phyloP scores from a whole-genome alignment of 2,113 vertebrate species.

The Gobio gobio region DNA sequence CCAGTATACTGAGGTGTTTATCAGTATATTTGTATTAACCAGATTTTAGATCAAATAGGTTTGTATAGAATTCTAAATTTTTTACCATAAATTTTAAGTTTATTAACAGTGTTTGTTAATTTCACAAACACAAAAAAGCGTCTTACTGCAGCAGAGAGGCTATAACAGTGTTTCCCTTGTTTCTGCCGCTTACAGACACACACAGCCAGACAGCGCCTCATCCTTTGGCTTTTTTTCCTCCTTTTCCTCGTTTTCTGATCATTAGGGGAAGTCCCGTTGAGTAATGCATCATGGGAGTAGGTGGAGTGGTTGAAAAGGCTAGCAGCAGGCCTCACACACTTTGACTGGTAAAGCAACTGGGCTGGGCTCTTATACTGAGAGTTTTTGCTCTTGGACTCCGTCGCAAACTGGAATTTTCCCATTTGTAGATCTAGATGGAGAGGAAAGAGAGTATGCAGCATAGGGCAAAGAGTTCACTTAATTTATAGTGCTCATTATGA shows the following conservation, averaged over 20 bases:
- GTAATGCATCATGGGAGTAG: constrained; percentile 82
- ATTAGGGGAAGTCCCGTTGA: constrained; percentile 64
- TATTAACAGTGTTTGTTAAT: not conserved
- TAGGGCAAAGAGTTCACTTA: constrained; percentile 18
- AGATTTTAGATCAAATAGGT: not conserved
- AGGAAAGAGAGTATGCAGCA: constrained; percentile 6
- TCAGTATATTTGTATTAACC: not conserved
- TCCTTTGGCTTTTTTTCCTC: not conserved
- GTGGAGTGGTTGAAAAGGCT: constrained; percentile 76
- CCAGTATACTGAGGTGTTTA: not conserved
- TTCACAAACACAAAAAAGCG: not conserved
- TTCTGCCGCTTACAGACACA: constrained; percentile 40
- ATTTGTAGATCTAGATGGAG: constrained; percentile 39
- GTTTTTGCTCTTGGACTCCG: constrained; percentile 38
- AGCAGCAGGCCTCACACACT: constrained; percentile 70
- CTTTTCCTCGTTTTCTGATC: constrained; percentile 20
- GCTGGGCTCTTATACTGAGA: constrained; percentile 52
- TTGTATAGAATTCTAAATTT: not conserved
- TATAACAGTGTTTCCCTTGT: constrained; percentile 69
- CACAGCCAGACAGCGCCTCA: constrained; percentile 48
- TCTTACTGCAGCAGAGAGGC: constrained; percentile 45
- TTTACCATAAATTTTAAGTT: not conserved
- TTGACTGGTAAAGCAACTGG: constrained; percentile 71
- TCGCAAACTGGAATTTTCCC: constrained; percentile 46
- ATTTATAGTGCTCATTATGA: constrained; percentile 34